These are phyloP conservation scores for Trypoxylon attenuatum DNA, from an alignment of 2,888 invertebrate genomes.

Conservation along the genomic window DNA sequence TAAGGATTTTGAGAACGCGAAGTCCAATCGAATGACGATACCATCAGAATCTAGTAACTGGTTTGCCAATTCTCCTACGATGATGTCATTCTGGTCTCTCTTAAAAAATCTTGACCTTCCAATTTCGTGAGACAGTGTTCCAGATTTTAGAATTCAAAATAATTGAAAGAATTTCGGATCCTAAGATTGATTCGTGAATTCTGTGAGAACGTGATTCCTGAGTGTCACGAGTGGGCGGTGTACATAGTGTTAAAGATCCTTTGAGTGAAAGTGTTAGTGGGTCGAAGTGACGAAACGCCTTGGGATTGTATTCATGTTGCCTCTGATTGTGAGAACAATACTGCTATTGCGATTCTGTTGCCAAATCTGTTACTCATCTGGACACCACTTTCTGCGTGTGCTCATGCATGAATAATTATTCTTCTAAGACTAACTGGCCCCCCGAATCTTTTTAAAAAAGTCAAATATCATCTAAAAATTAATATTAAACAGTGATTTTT, in stretches of 20 bases:
- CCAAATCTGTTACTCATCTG: constrained; percentile 35
- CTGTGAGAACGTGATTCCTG: neutral
- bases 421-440: too few relatives aligned
- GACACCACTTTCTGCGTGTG: too few relatives aligned
- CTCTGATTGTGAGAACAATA: neutral
- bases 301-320: neutral
- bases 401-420: too few relatives aligned
- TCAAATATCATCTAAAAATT: too few relatives aligned
- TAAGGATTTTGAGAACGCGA: neutral
- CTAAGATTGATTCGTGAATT: too few relatives aligned
- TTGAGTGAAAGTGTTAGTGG: constrained; percentile 27
- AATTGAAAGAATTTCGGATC: too few relatives aligned
- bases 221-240: neutral
- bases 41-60: neutral
- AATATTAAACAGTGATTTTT: too few relatives aligned
- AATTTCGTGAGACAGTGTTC: too few relatives aligned
- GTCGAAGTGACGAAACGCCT: constrained; percentile 30
- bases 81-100: neutral
- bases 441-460: too few relatives aligned
- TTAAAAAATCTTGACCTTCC: too few relatives aligned
- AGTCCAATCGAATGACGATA: neutral
- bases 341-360: neutral
- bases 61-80: neutral
- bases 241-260: constrained; percentile 6
- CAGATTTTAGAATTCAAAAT: too few relatives aligned